Percentiles rank a stretch among this genome's conserved stretches.
Conservation (phyloP, 2,888 invertebrate genomes). For the Drosophila subsilvestris region DNA sequence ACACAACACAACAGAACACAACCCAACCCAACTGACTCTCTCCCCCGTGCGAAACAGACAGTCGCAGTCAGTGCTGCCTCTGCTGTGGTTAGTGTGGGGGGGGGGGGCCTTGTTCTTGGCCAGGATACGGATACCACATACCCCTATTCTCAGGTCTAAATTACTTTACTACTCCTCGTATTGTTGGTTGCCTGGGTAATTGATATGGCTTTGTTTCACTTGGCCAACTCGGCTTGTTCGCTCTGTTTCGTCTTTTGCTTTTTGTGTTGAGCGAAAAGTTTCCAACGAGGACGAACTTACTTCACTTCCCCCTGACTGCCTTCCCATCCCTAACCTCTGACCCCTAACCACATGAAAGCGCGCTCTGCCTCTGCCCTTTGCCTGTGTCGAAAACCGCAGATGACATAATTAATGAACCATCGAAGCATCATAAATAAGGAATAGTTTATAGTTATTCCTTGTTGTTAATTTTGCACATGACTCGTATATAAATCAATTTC, state of each 20-base stretch:
- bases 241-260: constrained; percentile 14
- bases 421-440: constrained; percentile 50
- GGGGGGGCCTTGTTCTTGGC: constrained; percentile 54
- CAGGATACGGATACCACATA: constrained; percentile 45
- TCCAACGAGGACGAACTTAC: constrained; percentile 12
- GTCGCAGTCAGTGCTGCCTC: constrained; percentile 58
- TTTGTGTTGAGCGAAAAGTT: constrained; percentile 30
- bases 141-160: constrained; percentile 46
- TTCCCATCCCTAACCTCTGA: not conserved
- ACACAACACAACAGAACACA: not conserved
- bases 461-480: constrained; percentile 52
- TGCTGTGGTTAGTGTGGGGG: constrained; percentile 68
- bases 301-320: constrained; percentile 6
- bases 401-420: constrained; percentile 51
- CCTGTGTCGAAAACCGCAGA: constrained; percentile 16
- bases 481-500: constrained; percentile 69
- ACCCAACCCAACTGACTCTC: not conserved
- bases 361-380: constrained; percentile 3
- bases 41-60: not conserved
- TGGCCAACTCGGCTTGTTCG: constrained; percentile 10
- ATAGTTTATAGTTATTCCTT: constrained; percentile 21
- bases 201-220: constrained; percentile 67
- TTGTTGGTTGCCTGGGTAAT: constrained; percentile 61
- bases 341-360: constrained; percentile 36
- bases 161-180: constrained; percentile 51